Base-by-base conservation (phyloP, 2,888 invertebrate genomes). In the Pycnomerus fuliginosus region DNA sequence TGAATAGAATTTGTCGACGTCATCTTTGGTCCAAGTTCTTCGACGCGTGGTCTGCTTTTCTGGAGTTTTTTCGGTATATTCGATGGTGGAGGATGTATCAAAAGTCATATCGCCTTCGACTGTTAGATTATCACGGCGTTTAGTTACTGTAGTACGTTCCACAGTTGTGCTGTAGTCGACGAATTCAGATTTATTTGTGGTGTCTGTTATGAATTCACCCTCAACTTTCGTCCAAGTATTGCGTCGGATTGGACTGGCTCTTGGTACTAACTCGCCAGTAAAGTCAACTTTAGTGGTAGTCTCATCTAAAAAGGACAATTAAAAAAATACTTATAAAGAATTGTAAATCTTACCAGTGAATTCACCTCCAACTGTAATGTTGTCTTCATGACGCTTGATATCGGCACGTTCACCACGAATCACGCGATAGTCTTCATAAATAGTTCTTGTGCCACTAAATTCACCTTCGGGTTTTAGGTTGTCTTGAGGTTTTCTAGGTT, bases 171-270 rank as follows among this genome's bases (percentile, higher is more conserved):
- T 79, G 60, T 80, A 79, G 67, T 85, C 83, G 41, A 84, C 73
- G 59, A 76, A 86, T 69, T 86, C 85, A 1, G 80, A 76, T 65
- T 79, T 76, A 34, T 74, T 78, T 11, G 86, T 86, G 2, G 86
- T 86, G 56, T 84, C 84, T 25, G 82, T 80, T 27, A 70, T 77
- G 70, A 87, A 81, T 40, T 87, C 86, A 16, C 86, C 87, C 71
- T 85, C 86, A 28, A 85, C 73, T 68, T 87, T 87, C 0, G 87
- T 87, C 77, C 82, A 87, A 1, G 87, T 88, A 60, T 87, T 85
- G 37, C 87, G 78, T 55, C 87, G 75, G 31, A 85, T 80, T 44
- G 83, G 80, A 62, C 76, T 80, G 27, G 82, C 77, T 58, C 83
- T 76, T 63, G 84, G 83, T 3, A 78, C 76, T 52, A 79, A 75